A percentile compares a stretch with the other conserved stretches of the same genome.
Conservation (phyloP, 2,888 invertebrate genomes). For the Pachydiplax longipennis region DNA sequence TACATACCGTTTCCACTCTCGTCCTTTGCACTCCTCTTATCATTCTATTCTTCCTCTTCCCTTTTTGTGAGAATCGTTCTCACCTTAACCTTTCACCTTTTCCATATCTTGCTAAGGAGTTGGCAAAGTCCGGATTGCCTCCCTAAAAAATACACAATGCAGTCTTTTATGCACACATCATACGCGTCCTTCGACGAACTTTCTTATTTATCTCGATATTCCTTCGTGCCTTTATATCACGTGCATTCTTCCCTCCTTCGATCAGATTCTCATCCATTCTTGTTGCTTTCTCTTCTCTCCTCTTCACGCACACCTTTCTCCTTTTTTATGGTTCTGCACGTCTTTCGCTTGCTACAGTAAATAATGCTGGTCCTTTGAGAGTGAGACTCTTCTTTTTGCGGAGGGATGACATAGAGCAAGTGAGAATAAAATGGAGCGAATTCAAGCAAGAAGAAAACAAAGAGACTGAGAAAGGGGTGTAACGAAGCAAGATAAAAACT, state of each 20-base stretch:
- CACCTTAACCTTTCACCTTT: neutral
- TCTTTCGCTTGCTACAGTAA: neutral
- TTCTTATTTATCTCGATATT: neutral
- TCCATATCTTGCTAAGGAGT: neutral
- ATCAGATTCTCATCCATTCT: neutral
- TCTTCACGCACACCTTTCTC: neutral
- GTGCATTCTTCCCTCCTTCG: neutral
- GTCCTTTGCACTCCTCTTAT: neutral
- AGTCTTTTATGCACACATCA: neutral
- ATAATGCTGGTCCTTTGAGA: neutral
- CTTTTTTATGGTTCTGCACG: neutral
- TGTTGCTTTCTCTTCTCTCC: neutral
- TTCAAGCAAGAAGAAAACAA: too few relatives aligned
- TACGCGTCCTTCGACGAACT: neutral
- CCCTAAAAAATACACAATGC: neutral
- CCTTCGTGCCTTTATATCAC: neutral
- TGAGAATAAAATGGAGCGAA: too few relatives aligned
- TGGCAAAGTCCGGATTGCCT: neutral
- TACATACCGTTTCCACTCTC: neutral
- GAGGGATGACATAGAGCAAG: neutral
- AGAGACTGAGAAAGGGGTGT: too few relatives aligned
- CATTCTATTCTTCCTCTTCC: neutral
- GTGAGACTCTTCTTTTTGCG: neutral
- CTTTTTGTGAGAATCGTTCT: neutral
- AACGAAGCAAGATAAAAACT: too few relatives aligned